Evolutionary conservation across 2,888 invertebrate species (phyloP), one percentile per base, ranked within the genome.

Genomic region (Lepidocyrtinus sp.): DNA sequence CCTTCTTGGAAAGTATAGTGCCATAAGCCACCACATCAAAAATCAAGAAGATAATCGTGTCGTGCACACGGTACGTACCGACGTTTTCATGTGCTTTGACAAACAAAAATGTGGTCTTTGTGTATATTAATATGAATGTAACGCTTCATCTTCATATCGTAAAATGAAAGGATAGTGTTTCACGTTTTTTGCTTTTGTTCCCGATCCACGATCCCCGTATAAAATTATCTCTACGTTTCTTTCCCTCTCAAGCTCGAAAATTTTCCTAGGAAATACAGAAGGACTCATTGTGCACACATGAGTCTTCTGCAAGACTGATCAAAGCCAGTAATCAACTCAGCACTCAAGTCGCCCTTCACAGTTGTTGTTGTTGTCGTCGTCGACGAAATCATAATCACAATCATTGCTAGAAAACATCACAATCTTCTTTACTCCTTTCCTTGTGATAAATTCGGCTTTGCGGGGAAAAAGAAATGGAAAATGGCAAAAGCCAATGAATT

Each of bases 241-340:
- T 12, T 12, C 36, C 12, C 36, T 36, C n/a, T n/a, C n/a, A n/a
- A n/a, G n/a, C n/a, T n/a, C n/a, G n/a, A n/a, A n/a, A n/a, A n/a
- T n/a, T n/a, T n/a, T n/a, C n/a, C n/a, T n/a, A n/a, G n/a, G n/a
- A n/a, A n/a, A n/a, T n/a, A n/a, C n/a, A n/a, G n/a, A n/a, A n/a
- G n/a, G n/a, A 67, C 50, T 77, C 73, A 78, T 73, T 78, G 78
- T 78, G 69, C 73, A 78, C 73, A 78, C 73, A 78, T 78, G 78
- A 78, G 78, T 68, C 78, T 78, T 78, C 78, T 73, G 78, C 73
- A 73, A 78, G 68, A 73, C 21, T 68, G 78, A 78, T 78, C 78
- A 78, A 78, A 78, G 69, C 55, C 19, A 36, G 78, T 73, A 73
- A 78, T 73, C 78, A 78, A 78, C 67, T 73, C 73, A 55, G 72